A percentile compares a stretch with the other conserved stretches of the same genome.
Conservation (phyloP, 2,797 vertebrate species). For the Microtus agrestis region DNA sequence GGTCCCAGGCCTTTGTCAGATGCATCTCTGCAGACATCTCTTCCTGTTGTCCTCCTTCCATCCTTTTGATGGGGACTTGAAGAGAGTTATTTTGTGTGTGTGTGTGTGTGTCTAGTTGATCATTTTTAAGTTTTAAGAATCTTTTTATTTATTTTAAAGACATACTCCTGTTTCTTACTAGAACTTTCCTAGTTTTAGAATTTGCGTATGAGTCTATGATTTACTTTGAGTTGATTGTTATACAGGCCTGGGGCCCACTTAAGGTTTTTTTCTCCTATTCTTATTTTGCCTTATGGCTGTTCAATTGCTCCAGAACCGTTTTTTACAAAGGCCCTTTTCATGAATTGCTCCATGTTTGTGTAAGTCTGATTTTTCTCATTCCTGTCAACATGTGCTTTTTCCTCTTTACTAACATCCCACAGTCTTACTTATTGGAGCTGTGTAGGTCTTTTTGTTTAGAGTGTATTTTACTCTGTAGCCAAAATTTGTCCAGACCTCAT, state of each 20-base stretch:
- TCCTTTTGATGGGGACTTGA: neutral
- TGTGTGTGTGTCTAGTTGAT: slow-evolving; percentile 15
- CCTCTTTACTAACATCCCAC: neutral
- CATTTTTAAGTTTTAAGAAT: slow-evolving; percentile 34
- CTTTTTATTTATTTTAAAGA: neutral
- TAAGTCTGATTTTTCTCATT: neutral
- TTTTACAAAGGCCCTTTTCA: neutral
- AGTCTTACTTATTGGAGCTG: neutral
- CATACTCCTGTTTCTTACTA: neutral
- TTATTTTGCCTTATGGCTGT: neutral
- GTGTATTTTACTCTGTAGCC: neutral
- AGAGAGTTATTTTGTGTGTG: neutral
- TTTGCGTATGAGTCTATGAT: neutral
- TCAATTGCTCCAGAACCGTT: neutral
- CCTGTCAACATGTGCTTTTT: neutral
- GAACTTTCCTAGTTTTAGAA: slow-evolving; percentile 2
- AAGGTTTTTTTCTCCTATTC: neutral
- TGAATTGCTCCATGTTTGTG: neutral
- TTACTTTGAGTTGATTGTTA: neutral
- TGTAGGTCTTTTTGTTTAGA: neutral
- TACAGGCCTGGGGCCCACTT: neutral
- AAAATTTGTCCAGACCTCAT: neutral
- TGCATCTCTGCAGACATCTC: neutral
- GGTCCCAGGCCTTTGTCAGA: neutral
- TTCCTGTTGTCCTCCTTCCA: neutral